Conservation (phyloP, 2,797 vertebrate genomes). For the Gambelia wislizenii region DNA sequence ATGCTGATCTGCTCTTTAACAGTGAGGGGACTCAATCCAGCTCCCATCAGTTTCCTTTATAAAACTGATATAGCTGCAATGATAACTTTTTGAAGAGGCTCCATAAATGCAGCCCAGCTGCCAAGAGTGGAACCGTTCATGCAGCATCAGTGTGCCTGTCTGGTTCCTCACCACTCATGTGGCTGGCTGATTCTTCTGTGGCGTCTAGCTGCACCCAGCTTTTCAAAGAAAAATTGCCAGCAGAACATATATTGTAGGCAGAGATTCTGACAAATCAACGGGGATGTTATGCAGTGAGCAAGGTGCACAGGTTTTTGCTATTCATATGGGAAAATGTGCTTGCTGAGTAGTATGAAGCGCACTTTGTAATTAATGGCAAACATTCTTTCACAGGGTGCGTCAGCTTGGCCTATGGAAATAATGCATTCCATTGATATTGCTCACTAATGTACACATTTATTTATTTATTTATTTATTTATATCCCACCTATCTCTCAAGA, state of each 20-base stretch:
- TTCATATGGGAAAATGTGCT: not conserved
- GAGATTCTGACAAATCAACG: not conserved
- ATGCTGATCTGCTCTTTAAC: not conserved
- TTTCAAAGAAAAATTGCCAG: not conserved
- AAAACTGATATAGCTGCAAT: not conserved
- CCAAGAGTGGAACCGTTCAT: too few species aligned
- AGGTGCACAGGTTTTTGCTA: not conserved
- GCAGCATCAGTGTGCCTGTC: not conserved
- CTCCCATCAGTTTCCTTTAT: not conserved
- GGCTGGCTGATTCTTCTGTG: not conserved
- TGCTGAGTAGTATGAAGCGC: not conserved
- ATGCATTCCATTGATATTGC: not conserved
- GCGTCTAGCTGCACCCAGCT: too few species aligned
- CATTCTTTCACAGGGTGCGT: conserved; percentile 17
- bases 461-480: too few species aligned
- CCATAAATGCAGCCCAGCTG: not conserved
- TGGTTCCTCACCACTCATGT: not conserved
- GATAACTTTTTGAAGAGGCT: not conserved
- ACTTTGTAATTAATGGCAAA: not conserved
- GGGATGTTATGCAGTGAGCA: not conserved
- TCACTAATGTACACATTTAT: not conserved
- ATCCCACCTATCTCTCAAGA: too few species aligned
- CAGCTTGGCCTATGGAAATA: not conserved
- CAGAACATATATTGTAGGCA: not conserved
- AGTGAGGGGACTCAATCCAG: not conserved